Conservation (phyloP, 2,797 vertebrate species). For the Gallirallus australis region DNA sequence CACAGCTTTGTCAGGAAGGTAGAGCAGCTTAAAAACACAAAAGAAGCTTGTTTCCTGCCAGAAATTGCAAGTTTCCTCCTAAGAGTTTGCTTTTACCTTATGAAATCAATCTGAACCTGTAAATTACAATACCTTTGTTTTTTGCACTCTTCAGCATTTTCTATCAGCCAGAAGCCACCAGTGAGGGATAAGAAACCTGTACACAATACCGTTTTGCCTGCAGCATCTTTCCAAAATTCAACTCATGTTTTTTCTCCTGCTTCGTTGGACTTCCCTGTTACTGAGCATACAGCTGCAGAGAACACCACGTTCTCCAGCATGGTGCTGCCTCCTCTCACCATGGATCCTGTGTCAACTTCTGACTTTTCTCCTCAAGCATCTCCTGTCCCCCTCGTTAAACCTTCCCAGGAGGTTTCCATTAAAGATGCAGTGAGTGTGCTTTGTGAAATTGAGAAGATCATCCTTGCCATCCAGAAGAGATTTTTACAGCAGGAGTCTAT, state of each 20-base stretch:
- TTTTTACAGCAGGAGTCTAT: constrained; percentile 81
- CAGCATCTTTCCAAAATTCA: background rate
- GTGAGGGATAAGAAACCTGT: background rate
- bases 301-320: background rate
- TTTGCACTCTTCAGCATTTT: background rate
- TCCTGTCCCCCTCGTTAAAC: background rate
- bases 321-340: background rate
- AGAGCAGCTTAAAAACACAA: background rate
- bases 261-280: background rate
- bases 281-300: background rate
- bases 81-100: background rate
- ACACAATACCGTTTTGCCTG: background rate
- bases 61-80: background rate
- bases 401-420: background rate
- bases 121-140: background rate
- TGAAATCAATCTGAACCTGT: background rate
- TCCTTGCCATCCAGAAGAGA: constrained; percentile 77
- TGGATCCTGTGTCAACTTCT: background rate
- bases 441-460: constrained; percentile 80
- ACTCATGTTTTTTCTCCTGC: background rate
- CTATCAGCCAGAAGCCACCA: background rate
- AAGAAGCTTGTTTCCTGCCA: background rate
- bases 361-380: background rate
- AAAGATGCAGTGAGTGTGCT: constrained; percentile 70
- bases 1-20: background rate